phyloP scores from a whole-genome alignment of 2,888 invertebrate genomes.

The Gandaritis pyraliata region DNA sequence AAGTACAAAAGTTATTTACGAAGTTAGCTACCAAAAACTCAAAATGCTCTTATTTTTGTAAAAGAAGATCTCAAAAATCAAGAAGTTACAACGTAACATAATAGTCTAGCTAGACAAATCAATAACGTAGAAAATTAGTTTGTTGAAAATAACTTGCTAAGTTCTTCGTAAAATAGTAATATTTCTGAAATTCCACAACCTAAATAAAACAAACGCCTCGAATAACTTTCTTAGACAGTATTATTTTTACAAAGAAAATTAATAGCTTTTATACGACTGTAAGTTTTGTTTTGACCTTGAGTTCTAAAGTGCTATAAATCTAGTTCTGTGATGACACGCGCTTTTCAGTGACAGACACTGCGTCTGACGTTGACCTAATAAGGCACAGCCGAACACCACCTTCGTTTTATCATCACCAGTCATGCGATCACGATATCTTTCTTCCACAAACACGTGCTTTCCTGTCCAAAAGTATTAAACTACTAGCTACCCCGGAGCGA shows the following conservation, averaged over 20 bases:
- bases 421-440: constrained; percentile 56
- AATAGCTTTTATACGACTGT: constrained; percentile 11
- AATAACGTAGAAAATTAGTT: too few species aligned
- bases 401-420: constrained; percentile 51
- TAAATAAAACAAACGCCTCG: constrained; percentile 13
- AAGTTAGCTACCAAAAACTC: too few species aligned
- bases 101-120: too few species aligned
- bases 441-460: constrained; percentile 36
- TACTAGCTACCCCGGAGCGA: constrained; percentile 33
- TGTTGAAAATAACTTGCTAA: too few species aligned
- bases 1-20: too few species aligned
- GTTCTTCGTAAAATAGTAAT: neutral
- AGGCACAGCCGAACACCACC: constrained; percentile 44
- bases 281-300: constrained; percentile 46
- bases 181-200: constrained; percentile 16
- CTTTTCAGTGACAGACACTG: constrained; percentile 48
- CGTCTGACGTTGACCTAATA: constrained; percentile 48
- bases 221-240: constrained; percentile 14
- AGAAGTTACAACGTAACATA: too few species aligned
- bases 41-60: too few species aligned
- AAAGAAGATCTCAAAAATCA: too few species aligned
- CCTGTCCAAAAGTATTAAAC: constrained; percentile 41
- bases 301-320: constrained; percentile 38
- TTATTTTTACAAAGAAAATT: constrained; percentile 8
- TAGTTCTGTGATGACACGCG: constrained; percentile 46